These are phyloP conservation scores for Staurois parvus DNA, from an alignment of 2,797 vertebrate species.

Conservation along the genomic window DNA sequence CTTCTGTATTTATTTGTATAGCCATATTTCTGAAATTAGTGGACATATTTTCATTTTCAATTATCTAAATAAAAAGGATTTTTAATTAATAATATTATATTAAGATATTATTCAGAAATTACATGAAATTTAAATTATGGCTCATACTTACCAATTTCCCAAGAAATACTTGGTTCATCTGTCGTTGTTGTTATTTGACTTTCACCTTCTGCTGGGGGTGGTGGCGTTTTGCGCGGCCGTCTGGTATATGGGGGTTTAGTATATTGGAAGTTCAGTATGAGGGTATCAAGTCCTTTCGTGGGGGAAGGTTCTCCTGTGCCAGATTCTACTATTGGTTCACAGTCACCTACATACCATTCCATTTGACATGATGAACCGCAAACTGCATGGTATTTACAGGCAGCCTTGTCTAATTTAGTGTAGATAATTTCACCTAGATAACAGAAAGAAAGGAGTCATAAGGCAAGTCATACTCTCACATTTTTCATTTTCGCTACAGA, in stretches of 20 bases:
- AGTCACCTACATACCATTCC: slow-evolving; percentile 20
- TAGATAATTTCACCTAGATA: slow-evolving; percentile 47
- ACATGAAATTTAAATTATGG: no score
- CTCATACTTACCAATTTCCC: slow-evolving; percentile 18
- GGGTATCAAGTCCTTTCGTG: not conserved
- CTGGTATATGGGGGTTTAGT: not conserved
- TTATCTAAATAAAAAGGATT: no score
- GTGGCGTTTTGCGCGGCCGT: not conserved
- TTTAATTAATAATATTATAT: no score
- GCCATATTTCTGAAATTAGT: no score
- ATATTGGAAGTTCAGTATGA: not conserved
- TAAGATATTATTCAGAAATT: no score
- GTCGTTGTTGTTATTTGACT: not conserved
- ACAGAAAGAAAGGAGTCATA: not conserved
- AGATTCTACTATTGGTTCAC: not conserved
- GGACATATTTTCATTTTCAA: no score
- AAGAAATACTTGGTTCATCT: not conserved
- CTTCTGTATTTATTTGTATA: no score
- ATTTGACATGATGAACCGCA: not conserved
- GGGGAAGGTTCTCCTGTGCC: not conserved
- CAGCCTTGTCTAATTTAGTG: not conserved
- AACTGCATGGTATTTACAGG: slow-evolving; percentile 38
- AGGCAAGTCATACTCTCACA: not conserved
- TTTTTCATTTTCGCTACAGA: no score
- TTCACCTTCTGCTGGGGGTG: not conserved